Percentiles rank a stretch among this genome's conserved stretches.
Conservation (phyloP, 2,888 invertebrate species). For the Glomeris marginata region DNA sequence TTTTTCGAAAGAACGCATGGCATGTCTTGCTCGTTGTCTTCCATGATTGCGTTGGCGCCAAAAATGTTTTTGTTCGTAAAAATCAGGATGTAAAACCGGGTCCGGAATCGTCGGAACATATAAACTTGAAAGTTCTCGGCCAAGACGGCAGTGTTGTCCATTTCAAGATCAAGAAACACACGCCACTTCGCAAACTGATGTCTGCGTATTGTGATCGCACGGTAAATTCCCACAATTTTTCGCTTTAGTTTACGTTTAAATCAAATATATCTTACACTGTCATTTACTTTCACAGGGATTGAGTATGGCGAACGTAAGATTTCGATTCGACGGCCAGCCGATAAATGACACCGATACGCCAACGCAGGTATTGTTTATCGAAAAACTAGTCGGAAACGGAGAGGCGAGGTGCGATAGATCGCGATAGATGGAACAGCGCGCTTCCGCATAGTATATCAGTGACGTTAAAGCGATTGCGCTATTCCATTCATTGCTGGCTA, state of each 20-base stretch:
- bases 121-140: conserved; percentile 85
- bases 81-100: conserved; percentile 3
- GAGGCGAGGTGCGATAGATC: too few relatives aligned
- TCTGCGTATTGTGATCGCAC: conserved; percentile 91
- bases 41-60: too few relatives aligned
- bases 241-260: background rate
- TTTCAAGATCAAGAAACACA: conserved; percentile 94
- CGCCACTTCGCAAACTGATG: conserved; percentile 84
- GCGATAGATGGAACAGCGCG: too few relatives aligned
- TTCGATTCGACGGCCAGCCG: conserved; percentile 84
- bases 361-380: conserved; percentile 43
- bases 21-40: too few relatives aligned
- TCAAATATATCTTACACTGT: too few relatives aligned
- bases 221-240: conserved; percentile 41
- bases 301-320: conserved; percentile 77
- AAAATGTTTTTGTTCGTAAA: background rate
- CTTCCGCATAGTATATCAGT: too few relatives aligned
- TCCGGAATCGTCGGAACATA: background rate
- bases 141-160: conserved; percentile 92
- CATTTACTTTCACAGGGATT: conserved; percentile 53
- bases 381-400: too few relatives aligned
- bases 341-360: conserved; percentile 86
- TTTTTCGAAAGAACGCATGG: too few relatives aligned
- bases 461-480: too few relatives aligned
- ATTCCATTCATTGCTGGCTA: too few relatives aligned